Evolutionary conservation across 2,888 invertebrate genomes (phyloP).

Genomic region (Nysson spinosus): DNA sequence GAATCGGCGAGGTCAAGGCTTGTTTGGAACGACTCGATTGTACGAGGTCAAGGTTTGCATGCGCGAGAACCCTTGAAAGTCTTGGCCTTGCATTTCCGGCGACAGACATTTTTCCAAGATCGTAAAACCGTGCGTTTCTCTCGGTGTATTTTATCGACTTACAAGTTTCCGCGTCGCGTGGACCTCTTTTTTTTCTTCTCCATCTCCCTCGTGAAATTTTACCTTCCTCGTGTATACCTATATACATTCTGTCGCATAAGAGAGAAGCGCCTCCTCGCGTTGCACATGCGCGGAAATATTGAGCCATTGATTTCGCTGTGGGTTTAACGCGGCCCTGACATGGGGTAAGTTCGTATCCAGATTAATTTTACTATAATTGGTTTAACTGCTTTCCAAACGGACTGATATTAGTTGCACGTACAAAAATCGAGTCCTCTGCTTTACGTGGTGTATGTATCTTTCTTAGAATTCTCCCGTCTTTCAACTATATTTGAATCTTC

Average conservation of each 20-base stretch:
- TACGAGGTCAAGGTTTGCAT: slow-evolving; percentile 59
- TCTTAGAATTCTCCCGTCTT: background rate
- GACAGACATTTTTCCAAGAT: background rate
- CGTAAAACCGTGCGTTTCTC: background rate
- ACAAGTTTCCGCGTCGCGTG: slow-evolving; percentile 1
- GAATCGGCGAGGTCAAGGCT: slow-evolving; percentile 51
- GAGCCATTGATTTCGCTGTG: slow-evolving; percentile 67
- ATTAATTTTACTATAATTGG: slow-evolving; percentile 42
- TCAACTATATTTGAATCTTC: background rate
- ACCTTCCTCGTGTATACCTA: slow-evolving; percentile 35
- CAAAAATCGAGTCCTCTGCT: background rate
- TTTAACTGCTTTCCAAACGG: background rate
- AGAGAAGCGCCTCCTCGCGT: slow-evolving; percentile 31
- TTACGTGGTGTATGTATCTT: too few species aligned
- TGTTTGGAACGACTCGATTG: slow-evolving; percentile 34
- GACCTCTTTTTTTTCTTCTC: slow-evolving; percentile 8
- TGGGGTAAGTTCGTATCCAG: slow-evolving; percentile 74
- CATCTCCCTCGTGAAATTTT: slow-evolving; percentile 48
- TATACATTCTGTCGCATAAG: slow-evolving; percentile 54
- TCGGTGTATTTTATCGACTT: slow-evolving; percentile 15
- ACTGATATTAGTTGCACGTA: background rate
- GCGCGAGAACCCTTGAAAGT: slow-evolving; percentile 12
- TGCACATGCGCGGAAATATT: slow-evolving; percentile 73
- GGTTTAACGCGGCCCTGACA: slow-evolving; percentile 70
- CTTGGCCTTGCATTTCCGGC: slow-evolving; percentile 7